These are phyloP conservation scores for Chydorus sphaericus DNA, from an alignment of 2,888 invertebrate genomes.

Conservation along the genomic window DNA sequence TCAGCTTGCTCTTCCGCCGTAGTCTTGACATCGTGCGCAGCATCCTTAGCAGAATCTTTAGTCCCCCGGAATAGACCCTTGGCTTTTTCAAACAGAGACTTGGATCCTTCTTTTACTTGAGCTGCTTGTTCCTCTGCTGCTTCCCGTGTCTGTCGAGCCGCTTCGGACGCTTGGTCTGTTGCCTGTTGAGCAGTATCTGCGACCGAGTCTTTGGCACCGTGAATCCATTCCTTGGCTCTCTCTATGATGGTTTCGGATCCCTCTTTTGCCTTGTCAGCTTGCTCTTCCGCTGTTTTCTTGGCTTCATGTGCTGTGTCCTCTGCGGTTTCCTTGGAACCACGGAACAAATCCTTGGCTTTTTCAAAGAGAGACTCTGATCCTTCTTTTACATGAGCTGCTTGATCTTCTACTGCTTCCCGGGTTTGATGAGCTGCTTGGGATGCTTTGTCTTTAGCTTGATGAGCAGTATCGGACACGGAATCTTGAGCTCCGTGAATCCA, in stretches of 20 bases:
- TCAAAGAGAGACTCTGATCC: neutral
- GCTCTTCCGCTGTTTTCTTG: neutral
- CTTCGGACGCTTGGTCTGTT: neutral
- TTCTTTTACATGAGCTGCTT: neutral
- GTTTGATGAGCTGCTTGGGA: neutral
- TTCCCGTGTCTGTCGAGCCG: neutral
- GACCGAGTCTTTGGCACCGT: neutral
- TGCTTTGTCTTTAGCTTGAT: slow-evolving; percentile 5
- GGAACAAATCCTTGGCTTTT: neutral
- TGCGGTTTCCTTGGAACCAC: neutral
- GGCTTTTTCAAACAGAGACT: neutral
- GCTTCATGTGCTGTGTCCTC: slow-evolving; percentile 1
- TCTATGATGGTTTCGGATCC: neutral
- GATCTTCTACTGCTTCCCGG: neutral
- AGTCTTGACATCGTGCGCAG: neutral
- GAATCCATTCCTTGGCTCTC: neutral
- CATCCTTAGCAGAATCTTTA: neutral
- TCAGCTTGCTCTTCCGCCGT: neutral
- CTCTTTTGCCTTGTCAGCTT: neutral
- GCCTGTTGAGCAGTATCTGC: slow-evolving; percentile 11
- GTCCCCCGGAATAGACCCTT: neutral
- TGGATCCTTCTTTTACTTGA: neutral
- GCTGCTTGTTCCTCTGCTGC: neutral
- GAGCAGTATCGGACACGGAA: neutral
- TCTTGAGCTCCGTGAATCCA: neutral